A percentile compares a stretch with the other conserved stretches of the same genome.
Conservation (phyloP, 2,113 vertebrate genomes). For the Oxygymnocypris stewartii region DNA sequence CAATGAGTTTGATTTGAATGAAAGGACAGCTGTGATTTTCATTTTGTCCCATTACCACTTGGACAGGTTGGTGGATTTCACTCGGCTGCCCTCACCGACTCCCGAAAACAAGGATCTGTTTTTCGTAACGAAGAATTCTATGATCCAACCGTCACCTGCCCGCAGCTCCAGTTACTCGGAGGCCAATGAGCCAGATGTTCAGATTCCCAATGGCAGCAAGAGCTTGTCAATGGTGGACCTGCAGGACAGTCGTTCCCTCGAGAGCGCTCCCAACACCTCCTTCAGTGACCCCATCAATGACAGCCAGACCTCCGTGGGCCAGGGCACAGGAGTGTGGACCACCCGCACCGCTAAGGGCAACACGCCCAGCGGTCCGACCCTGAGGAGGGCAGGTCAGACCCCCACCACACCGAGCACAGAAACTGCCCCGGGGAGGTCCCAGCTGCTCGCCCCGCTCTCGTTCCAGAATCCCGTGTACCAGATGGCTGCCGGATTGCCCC, state of each 20-base stretch:
- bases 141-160: slow-evolving; percentile 92
- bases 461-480: slow-evolving; percentile 98
- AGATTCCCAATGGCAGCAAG: slow-evolving; percentile 90
- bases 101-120: slow-evolving; percentile 99
- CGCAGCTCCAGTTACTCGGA: slow-evolving; percentile 97
- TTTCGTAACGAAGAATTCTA: slow-evolving; percentile 95
- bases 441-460: slow-evolving; percentile 91
- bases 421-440: slow-evolving; percentile 75
- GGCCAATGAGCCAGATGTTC: slow-evolving; percentile 89
- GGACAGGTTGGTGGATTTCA: slow-evolving; percentile 94
- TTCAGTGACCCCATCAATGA: slow-evolving; percentile 78
- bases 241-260: slow-evolving; percentile 84
- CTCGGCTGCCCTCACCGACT: slow-evolving; percentile 96
- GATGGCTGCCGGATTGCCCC: slow-evolving; percentile 89
- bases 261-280: slow-evolving; percentile 72
- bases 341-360: slow-evolving; percentile 73
- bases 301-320: slow-evolving; percentile 73
- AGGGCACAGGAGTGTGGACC: slow-evolving; percentile 73
- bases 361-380: slow-evolving; percentile 73
- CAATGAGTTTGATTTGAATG: slow-evolving; percentile 25
- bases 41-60: slow-evolving; percentile 40
- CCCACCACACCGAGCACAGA: slow-evolving; percentile 81
- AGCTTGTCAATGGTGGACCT: slow-evolving; percentile 96
- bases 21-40: slow-evolving; percentile 17
- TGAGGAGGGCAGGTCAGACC: slow-evolving; percentile 82